phyloP scores from a whole-genome alignment of 2,797 vertebrate species.

The Erpetoichthys calabaricus region DNA sequence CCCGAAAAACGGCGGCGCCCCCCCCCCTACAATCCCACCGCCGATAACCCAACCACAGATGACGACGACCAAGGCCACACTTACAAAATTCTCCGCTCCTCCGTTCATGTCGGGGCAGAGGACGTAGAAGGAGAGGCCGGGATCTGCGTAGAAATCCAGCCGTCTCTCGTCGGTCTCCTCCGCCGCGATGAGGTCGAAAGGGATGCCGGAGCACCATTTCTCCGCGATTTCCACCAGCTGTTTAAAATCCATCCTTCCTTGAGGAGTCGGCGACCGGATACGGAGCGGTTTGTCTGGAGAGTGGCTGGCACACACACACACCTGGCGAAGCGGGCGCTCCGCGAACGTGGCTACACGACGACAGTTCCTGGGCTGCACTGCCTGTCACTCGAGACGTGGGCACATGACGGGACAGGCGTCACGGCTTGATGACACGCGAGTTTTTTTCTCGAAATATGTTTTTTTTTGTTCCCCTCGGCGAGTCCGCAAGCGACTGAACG shows the following conservation, averaged over 20 bases:
- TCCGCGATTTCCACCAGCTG: slow-evolving; percentile 89
- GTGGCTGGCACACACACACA: too few relatives aligned
- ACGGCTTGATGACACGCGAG: too few relatives aligned
- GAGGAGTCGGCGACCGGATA: too few relatives aligned
- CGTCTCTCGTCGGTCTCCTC: slow-evolving; percentile 84
- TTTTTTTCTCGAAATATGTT: too few relatives aligned
- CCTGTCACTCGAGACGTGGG: too few relatives aligned
- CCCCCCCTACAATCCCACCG: neutral
- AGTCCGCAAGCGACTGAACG: too few relatives aligned
- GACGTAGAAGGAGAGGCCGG: slow-evolving; percentile 90
- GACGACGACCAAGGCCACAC: slow-evolving; percentile 25
- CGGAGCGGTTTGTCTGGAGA: too few relatives aligned
- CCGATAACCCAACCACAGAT: neutral
- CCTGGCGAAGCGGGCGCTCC: too few relatives aligned
- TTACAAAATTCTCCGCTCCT: slow-evolving; percentile 86
- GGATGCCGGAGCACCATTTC: slow-evolving; percentile 87
- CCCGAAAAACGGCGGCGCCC: neutral
- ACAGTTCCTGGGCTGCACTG: too few relatives aligned
- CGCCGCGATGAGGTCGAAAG: slow-evolving; percentile 90
- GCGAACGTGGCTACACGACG: too few relatives aligned
- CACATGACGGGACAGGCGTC: too few relatives aligned
- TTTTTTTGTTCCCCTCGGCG: too few relatives aligned
- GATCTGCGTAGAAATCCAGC: slow-evolving; percentile 94
- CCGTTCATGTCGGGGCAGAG: slow-evolving; percentile 72
- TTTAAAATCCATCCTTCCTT: slow-evolving; percentile 80